These are phyloP conservation scores for Stichopus horrens DNA, from an alignment of 53 echinoderm and acorn worm species.

Conservation along the genomic window DNA sequence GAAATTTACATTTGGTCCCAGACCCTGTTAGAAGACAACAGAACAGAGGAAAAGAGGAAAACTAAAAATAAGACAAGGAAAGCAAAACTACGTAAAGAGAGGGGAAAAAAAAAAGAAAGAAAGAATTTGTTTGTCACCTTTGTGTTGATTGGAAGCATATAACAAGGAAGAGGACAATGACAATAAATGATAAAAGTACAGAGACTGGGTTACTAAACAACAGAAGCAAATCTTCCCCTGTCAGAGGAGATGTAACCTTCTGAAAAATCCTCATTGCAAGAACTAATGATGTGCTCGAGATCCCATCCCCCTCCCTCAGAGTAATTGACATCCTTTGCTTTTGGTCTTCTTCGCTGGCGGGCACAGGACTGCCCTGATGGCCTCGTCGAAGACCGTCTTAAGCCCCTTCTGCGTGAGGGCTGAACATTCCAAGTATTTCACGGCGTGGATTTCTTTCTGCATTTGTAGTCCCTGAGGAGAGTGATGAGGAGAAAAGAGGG, in stretches of 20 bases:
- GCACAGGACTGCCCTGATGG: slow-evolving; percentile 74
- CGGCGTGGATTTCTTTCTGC: slow-evolving; percentile 68
- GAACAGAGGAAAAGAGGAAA: too few species aligned
- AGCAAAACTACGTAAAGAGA: too few species aligned
- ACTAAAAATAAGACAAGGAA: too few species aligned
- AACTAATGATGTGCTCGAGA: background rate
- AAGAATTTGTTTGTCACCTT: background rate
- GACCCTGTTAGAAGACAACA: too few species aligned
- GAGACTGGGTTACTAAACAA: background rate
- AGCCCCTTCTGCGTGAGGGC: slow-evolving; percentile 84
- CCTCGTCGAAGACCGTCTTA: slow-evolving; percentile 81
- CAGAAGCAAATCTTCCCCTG: background rate
- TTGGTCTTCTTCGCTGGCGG: slow-evolving; percentile 31
- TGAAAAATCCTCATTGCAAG: background rate
- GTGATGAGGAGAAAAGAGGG: too few species aligned
- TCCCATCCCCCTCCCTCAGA: background rate
- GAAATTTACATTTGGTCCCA: too few species aligned
- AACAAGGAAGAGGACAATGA: background rate
- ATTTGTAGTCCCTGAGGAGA: slow-evolving; percentile 69
- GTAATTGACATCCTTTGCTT: background rate
- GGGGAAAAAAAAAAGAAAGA: background rate
- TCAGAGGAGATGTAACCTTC: background rate
- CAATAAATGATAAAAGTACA: background rate
- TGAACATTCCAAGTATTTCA: slow-evolving; percentile 78
- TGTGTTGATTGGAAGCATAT: background rate